Evolutionary conservation across 2,113 vertebrate species (phyloP).

Genomic region (Sakesphorus luctuosus): DNA sequence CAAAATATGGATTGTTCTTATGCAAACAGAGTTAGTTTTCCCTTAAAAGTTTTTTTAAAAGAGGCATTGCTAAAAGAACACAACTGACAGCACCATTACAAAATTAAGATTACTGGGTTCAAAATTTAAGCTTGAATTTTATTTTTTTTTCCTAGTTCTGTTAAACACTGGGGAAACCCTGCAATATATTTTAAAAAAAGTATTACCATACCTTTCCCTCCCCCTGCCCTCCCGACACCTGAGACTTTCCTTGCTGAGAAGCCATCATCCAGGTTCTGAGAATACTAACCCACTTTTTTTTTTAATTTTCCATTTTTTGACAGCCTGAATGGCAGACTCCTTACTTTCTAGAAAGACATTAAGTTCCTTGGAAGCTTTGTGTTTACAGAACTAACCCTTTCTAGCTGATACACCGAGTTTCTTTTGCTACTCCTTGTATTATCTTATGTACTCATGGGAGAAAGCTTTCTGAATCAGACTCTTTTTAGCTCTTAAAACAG

Average conservation of each 20-base stretch:
- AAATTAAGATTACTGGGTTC: slow-evolving; percentile 87
- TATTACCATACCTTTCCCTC: slow-evolving; percentile 67
- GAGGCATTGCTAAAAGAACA: slow-evolving; percentile 83
- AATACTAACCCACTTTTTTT: slow-evolving; percentile 72
- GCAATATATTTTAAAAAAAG: slow-evolving; percentile 73
- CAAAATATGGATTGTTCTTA: slow-evolving; percentile 75
- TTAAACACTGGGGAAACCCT: slow-evolving; percentile 73
- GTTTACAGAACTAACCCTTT: slow-evolving; percentile 80
- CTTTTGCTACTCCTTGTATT: slow-evolving; percentile 82
- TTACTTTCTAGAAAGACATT: slow-evolving; percentile 77
- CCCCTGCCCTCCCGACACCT: slow-evolving; percentile 71
- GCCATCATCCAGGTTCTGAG: slow-evolving; percentile 85
- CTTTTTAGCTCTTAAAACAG: slow-evolving; percentile 78
- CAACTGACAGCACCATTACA: slow-evolving; percentile 93
- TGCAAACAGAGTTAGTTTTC: slow-evolving; percentile 70
- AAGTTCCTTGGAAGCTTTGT: slow-evolving; percentile 77
- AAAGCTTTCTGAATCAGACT: slow-evolving; percentile 80
- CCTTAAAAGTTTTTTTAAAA: slow-evolving; percentile 70
- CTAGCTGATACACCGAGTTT: slow-evolving; percentile 74
- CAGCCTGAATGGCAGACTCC: slow-evolving; percentile 82
- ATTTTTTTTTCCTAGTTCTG: slow-evolving; percentile 61
- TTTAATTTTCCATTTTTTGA: slow-evolving; percentile 31
- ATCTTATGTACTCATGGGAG: slow-evolving; percentile 76
- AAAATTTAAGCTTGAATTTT: slow-evolving; percentile 74
- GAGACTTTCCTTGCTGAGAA: slow-evolving; percentile 75